These are phyloP conservation scores for Prionace glauca DNA, from an alignment of 2,797 vertebrate genomes.

Conservation along the genomic window DNA sequence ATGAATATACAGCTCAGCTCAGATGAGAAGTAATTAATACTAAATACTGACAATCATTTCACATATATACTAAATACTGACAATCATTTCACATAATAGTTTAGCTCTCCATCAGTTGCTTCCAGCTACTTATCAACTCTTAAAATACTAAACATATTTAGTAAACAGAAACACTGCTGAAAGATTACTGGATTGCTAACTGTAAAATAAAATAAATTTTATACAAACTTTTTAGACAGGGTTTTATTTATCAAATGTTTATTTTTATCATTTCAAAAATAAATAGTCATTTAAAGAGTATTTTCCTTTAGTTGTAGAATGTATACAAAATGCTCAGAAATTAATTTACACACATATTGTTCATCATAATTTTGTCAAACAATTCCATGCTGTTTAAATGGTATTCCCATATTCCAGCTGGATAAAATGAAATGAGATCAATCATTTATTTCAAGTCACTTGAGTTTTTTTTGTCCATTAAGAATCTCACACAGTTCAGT, in stretches of 20 bases:
- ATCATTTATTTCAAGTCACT: background rate
- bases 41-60: background rate
- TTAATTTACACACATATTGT: background rate
- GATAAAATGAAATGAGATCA: background rate
- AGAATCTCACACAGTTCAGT: background rate
- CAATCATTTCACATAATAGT: background rate
- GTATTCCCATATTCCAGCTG: background rate
- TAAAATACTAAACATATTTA: background rate
- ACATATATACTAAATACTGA: background rate
- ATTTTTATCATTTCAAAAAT: constrained; percentile 24
- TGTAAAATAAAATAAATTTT: background rate
- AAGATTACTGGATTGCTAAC: background rate
- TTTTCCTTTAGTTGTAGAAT: background rate
- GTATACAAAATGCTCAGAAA: background rate
- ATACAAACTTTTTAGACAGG: background rate
- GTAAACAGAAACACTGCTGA: background rate
- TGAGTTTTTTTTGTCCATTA: background rate
- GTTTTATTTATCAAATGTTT: background rate
- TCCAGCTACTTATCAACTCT: background rate
- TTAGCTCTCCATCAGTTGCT: background rate
- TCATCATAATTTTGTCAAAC: background rate
- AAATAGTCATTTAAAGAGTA: constrained; percentile 27
- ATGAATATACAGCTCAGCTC: background rate
- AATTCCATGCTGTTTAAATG: background rate
- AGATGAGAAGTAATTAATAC: background rate